Conservation (phyloP, 2,113 vertebrate species). For the Lepus timidus region DNA sequence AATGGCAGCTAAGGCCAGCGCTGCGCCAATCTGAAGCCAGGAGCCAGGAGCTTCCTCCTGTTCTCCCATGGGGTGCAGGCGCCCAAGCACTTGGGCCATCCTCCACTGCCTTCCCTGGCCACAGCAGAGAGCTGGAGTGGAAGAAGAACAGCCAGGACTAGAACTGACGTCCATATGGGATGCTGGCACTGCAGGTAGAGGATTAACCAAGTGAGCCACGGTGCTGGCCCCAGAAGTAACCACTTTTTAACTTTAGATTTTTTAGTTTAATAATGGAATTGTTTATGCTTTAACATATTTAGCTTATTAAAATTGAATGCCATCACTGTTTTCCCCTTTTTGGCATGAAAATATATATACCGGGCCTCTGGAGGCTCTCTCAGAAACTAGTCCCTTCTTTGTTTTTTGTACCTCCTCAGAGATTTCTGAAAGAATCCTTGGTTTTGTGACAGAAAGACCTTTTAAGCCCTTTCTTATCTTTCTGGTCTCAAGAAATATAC, state of each 20-base stretch:
- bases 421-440: conserved; percentile 5
- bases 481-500: neutral
- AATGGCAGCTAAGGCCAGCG: no score
- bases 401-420: neutral
- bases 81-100: no score
- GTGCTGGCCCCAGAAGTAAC: no score
- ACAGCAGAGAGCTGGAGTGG: no score
- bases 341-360: neutral
- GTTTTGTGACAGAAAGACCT: neutral
- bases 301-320: neutral
- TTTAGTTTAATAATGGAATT: neutral
- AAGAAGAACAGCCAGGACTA: no score
- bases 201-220: no score
- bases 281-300: neutral
- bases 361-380: neutral
- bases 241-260: neutral
- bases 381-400: neutral
- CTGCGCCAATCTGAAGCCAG: no score
- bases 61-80: no score
- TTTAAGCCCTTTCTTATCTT: conserved; percentile 1
- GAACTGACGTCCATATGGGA: no score
- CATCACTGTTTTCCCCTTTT: neutral
- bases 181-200: no score
- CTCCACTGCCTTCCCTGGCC: no score
- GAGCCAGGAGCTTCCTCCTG: no score